Conservation (phyloP, 2,888 invertebrate species). For the Fabriciana adippe region DNA sequence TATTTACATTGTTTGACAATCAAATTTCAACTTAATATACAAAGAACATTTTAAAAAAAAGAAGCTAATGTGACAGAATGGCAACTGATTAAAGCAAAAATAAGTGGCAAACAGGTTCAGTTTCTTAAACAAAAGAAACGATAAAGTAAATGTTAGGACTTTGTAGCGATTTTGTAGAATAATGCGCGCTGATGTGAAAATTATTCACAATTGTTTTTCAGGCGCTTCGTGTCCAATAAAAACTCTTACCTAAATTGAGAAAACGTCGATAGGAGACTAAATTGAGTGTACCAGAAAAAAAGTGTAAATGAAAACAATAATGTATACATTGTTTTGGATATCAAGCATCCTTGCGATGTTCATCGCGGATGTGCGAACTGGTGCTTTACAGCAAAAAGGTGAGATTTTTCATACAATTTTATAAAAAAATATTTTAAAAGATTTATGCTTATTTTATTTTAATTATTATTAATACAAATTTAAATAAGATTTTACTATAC, state of each 20-base stretch:
- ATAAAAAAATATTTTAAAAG: too few relatives aligned
- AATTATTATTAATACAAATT: background rate
- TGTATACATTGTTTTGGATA: constrained; percentile 61
- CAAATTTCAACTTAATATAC: too few relatives aligned
- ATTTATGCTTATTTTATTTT: too few relatives aligned
- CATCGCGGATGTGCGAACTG: constrained; percentile 61
- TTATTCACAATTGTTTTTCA: constrained; percentile 36
- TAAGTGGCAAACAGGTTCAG: constrained; percentile 21
- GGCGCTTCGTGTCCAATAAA: constrained; percentile 24
- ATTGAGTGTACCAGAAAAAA: constrained; percentile 16
- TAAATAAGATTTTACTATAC: background rate
- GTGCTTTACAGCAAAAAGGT: constrained; percentile 62
- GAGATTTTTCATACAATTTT: constrained; percentile 27
- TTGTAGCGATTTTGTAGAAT: constrained; percentile 26
- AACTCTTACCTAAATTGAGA: constrained; percentile 19
- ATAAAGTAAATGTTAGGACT: constrained; percentile 30
- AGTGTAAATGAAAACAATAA: constrained; percentile 40
- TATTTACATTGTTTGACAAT: too few relatives aligned
- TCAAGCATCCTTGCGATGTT: constrained; percentile 58
- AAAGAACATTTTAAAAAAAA: background rate
- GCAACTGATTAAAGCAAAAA: constrained; percentile 24
- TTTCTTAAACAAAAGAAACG: constrained; percentile 26
- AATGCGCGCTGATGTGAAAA: constrained; percentile 31
- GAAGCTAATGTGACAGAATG: background rate
- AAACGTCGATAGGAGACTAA: constrained; percentile 13